Conservation (phyloP, 2,888 invertebrate genomes). For the Lymantria monacha region DNA sequence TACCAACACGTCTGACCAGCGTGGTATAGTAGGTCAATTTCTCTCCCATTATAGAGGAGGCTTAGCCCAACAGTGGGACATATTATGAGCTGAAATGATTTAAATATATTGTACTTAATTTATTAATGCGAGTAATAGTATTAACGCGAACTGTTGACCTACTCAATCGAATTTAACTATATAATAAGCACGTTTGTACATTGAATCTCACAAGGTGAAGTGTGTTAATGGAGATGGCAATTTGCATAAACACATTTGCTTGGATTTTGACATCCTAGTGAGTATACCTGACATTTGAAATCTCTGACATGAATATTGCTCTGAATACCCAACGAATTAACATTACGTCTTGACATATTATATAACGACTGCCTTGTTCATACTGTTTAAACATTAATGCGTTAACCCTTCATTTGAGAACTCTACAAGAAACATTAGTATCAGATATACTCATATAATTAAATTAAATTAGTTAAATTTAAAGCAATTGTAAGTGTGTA, state of each 20-base stretch:
- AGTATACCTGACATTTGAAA: conserved; percentile 68
- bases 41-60: too few species aligned
- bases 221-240: conserved; percentile 73
- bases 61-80: too few species aligned
- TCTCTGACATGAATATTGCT: conserved; percentile 64
- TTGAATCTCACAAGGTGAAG: conserved; percentile 46
- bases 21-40: too few species aligned
- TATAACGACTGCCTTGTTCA: conserved; percentile 47
- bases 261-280: conserved; percentile 71
- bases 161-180: conserved; percentile 7
- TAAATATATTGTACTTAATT: background rate
- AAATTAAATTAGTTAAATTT: background rate
- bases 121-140: background rate
- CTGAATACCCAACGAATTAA: conserved; percentile 46
- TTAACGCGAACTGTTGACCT: background rate
- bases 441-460: background rate
- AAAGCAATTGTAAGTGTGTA: too few species aligned
- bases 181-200: conserved; percentile 46
- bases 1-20: too few species aligned
- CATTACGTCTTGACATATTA: conserved; percentile 42
- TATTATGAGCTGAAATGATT: too few species aligned
- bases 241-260: conserved; percentile 79
- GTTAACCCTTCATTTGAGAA: conserved; percentile 16
- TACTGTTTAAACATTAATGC: conserved; percentile 42
- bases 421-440: background rate